Percentiles rank a stretch among this genome's conserved stretches.
These are phyloP conservation scores for Charadrius vociferus DNA, from an alignment of 2,113 vertebrate genomes.

Conservation along the genomic window DNA sequence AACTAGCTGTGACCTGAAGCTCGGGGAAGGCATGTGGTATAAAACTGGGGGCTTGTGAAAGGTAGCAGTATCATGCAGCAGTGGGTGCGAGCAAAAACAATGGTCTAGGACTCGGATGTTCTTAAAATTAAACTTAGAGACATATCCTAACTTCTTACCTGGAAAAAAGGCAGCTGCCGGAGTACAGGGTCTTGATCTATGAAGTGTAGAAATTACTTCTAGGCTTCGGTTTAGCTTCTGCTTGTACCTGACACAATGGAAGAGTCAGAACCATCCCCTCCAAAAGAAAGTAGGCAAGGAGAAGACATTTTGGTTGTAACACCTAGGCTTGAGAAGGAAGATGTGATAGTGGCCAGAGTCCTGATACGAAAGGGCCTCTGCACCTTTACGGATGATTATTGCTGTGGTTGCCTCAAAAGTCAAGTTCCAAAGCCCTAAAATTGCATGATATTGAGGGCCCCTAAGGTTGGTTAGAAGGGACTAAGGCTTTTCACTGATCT, in stretches of 20 bases:
- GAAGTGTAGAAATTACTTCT: not conserved
- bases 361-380: not conserved
- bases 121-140: not conserved
- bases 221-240: not conserved
- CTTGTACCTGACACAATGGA: not conserved
- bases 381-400: not conserved
- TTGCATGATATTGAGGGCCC: not conserved
- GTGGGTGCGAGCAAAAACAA: rapidly evolving
- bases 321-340: not conserved
- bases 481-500: not conserved
- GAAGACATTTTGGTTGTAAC: not conserved
- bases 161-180: not conserved
- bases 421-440: not conserved
- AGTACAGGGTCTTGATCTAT: not conserved
- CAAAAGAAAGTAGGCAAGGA: not conserved
- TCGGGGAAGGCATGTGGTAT: not conserved
- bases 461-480: not conserved
- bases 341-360: not conserved
- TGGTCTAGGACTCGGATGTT: not conserved
- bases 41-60: not conserved
- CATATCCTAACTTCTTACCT: not conserved
- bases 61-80: not conserved
- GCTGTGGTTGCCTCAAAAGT: not conserved
- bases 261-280: not conserved
- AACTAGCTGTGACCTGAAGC: not conserved